phyloP scores from a whole-genome alignment of 2,888 invertebrate species.

The Oegoconia quadripuncta region DNA sequence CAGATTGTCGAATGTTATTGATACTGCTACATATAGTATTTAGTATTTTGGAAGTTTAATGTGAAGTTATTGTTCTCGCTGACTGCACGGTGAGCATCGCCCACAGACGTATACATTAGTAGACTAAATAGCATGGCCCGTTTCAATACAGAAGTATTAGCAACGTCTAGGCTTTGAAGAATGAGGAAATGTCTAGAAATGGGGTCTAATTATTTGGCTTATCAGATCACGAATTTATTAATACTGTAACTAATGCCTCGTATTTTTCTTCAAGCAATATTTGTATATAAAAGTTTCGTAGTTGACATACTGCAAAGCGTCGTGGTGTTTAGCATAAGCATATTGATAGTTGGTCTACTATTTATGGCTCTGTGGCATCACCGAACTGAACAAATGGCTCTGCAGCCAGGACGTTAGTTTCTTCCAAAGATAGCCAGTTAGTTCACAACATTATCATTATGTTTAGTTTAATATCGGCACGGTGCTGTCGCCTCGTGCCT shows the following conservation, averaged over 20 bases:
- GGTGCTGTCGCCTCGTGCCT: conserved; percentile 37
- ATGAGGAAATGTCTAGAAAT: too few relatives aligned
- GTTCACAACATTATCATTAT: conserved; percentile 54
- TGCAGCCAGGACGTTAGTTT: conserved; percentile 59
- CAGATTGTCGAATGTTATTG: conserved; percentile 26
- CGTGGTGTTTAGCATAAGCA: too few relatives aligned
- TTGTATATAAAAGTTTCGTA: too few relatives aligned
- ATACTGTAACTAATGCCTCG: too few relatives aligned
- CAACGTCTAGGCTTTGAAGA: too few relatives aligned
- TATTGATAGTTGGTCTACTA: too few relatives aligned
- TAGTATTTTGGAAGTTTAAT: conserved; percentile 40
- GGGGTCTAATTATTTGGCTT: too few relatives aligned
- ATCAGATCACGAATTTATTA: too few relatives aligned
- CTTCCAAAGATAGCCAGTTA: conserved; percentile 76
- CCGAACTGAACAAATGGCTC: conserved; percentile 37
- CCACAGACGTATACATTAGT: not conserved
- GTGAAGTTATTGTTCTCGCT: conserved; percentile 9
- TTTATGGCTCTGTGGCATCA: conserved; percentile 2
- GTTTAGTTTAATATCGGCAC: conserved; percentile 55
- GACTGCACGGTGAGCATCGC: too few relatives aligned
- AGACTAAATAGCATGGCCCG: too few relatives aligned
- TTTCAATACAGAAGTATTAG: not conserved
- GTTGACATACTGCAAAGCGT: too few relatives aligned
- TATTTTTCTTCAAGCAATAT: too few relatives aligned
- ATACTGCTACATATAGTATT: conserved; percentile 31